A percentile compares a stretch with the other conserved stretches of the same genome.
phyloP scores from a whole-genome alignment of 1,140 invertebrate species.

The Hylaeus volcanicus region DNA sequence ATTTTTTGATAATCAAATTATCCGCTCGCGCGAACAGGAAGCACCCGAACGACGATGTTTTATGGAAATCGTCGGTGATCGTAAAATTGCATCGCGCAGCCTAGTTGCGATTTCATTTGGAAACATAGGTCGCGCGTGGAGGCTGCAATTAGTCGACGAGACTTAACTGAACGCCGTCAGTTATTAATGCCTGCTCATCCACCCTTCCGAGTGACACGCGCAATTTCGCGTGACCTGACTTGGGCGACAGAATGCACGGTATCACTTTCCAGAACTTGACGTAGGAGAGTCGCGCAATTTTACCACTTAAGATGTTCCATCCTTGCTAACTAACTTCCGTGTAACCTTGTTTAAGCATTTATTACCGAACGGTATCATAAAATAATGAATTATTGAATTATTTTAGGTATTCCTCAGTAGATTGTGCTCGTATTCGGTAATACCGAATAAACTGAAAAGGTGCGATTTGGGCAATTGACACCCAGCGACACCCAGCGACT shows the following conservation, averaged over 20 bases:
- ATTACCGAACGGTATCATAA: too few species aligned
- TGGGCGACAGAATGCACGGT: neutral
- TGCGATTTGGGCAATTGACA: too few species aligned
- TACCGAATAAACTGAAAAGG: too few species aligned
- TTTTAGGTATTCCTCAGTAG: too few species aligned
- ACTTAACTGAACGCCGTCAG: neutral
- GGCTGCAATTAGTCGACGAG: neutral
- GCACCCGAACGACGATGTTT: neutral
- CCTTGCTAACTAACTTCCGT: too few species aligned
- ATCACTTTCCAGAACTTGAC: constrained; percentile 9
- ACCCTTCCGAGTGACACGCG: neutral
- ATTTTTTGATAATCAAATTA: neutral
- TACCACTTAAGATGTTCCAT: too few species aligned
- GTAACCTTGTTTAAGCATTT: too few species aligned
- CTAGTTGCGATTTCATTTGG: neutral
- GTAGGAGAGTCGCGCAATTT: too few species aligned
- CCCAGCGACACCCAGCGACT: too few species aligned
- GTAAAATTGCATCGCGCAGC: too few species aligned
- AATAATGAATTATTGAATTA: too few species aligned
- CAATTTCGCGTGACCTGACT: constrained; percentile 4
- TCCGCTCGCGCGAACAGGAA: neutral
- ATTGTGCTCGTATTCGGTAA: too few species aligned
- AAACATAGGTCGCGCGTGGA: neutral
- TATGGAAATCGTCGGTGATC: neutral
- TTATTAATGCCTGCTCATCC: neutral